phyloP scores from a whole-genome alignment of 2,888 invertebrate genomes.

The Ferrisia virgata region DNA sequence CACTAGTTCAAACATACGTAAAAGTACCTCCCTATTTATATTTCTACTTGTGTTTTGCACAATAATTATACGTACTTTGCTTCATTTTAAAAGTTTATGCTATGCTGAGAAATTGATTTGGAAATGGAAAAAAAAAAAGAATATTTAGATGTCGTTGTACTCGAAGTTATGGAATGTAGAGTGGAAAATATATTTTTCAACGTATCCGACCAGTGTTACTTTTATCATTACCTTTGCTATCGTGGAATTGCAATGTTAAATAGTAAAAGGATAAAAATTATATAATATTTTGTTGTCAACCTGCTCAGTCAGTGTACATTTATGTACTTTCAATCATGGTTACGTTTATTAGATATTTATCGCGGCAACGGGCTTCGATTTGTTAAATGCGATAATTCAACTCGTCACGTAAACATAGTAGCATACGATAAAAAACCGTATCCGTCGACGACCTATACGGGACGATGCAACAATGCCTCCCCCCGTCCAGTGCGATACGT shows the following conservation, averaged over 20 bases:
- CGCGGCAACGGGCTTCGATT: not conserved
- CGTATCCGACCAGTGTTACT: not conserved
- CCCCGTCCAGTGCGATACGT: not conserved
- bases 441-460: no score
- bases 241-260: not conserved
- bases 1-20: no score
- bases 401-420: slow-evolving; percentile 7
- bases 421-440: not conserved
- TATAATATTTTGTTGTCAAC: slow-evolving; percentile 25
- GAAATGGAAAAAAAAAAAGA: no score
- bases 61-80: not conserved
- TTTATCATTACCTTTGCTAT: not conserved
- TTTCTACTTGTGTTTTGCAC: no score
- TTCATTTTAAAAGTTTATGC: not conserved
- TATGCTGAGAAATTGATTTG: not conserved
- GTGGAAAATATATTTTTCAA: not conserved
- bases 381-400: slow-evolving; percentile 15
- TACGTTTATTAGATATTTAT: slow-evolving; percentile 9
- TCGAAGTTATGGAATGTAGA: not conserved
- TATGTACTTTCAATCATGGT: not conserved
- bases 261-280: not conserved
- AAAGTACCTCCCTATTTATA: no score
- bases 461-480: not conserved
- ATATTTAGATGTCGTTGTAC: not conserved
- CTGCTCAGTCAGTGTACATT: not conserved